Evolutionary conservation across 2,797 vertebrate genomes (phyloP).

Genomic region (Spondyliosoma cantharus): DNA sequence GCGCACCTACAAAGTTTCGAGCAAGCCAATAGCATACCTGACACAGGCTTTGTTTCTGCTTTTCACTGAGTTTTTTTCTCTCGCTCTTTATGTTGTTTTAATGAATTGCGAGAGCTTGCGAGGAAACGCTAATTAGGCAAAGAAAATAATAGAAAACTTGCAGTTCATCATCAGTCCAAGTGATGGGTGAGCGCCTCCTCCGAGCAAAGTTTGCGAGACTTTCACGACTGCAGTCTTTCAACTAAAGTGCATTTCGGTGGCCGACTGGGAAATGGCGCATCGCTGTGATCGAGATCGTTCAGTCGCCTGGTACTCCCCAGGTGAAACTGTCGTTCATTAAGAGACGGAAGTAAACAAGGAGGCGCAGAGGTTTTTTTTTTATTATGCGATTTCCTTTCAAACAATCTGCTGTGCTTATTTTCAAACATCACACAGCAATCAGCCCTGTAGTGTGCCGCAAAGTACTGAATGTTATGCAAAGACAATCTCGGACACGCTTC

Average conservation of each 20-base stretch:
- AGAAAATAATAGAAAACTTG: constrained; percentile 1
- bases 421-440: constrained; percentile 12
- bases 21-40: constrained; percentile 5
- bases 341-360: constrained; percentile 20
- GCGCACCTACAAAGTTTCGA: neutral
- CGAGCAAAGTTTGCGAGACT: neutral
- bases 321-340: constrained; percentile 25
- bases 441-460: neutral
- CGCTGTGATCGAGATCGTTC: constrained; percentile 1
- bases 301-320: neutral
- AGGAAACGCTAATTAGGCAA: constrained; percentile 40
- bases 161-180: neutral
- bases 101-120: constrained; percentile 17
- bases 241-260: neutral
- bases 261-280: constrained; percentile 9
- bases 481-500: constrained; percentile 36
- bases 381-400: neutral
- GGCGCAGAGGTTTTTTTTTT: neutral
- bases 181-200: neutral
- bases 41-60: neutral
- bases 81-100: constrained; percentile 22
- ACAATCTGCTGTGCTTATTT: constrained; percentile 10
- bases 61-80: neutral
- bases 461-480: constrained; percentile 16
- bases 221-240: neutral